Base-by-base conservation (phyloP, 2,888 invertebrate species). In the Dolomedes plantarius region DNA sequence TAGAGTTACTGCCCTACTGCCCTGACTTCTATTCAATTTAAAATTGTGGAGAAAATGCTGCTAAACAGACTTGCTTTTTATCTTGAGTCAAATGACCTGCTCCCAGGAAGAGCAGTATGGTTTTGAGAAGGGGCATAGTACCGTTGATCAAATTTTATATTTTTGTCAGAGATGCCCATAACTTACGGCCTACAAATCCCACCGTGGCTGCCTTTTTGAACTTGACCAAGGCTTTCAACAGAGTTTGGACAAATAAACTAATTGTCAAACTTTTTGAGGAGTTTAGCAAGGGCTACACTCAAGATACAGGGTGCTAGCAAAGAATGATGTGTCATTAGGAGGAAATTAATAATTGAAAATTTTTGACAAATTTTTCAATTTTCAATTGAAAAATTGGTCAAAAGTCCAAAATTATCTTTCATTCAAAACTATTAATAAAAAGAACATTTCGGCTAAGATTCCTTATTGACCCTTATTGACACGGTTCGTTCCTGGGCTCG, bases 1-100 rank as follows among this genome's bases (percentile, higher is more conserved):
- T 67, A 67, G 32, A 32, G 67, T n/a, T 67, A 67, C n/a, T 67
- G 32, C 16, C 11, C 32, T 67, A 67, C 67, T 67, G 67, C 67
- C 32, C 32, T 32, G 0, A 67, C 67, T 32, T n/a, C 1, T n/a
- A 32, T 67, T n/a, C n/a, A n/a, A 3, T n/a, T 67, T 11, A 67
- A 67, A 67, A 32, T 32, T 13, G 67, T 32, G 67, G 67, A 32
- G 32, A 31, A 67, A 32, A 32, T 67, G 32, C 6, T 32, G 3
- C 13, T 39, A 39, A n/a, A 69, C n/a, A 16, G 9, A 36, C 36
- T 36, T 36, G 11, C 36, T 5, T 67, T n/a, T 32, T 67, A 67
- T 67, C 3, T 67, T 16, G 32, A 67, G 7, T 13, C 67, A 16
- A 67, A 67, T 29, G 31, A 67, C n/a, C n/a, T 67, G 32, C 67